Evolutionary conservation across 2,888 invertebrate genomes (phyloP), one percentile per base, ranked within the genome.

Genomic region (Thecocarcelia acutangulata): DNA sequence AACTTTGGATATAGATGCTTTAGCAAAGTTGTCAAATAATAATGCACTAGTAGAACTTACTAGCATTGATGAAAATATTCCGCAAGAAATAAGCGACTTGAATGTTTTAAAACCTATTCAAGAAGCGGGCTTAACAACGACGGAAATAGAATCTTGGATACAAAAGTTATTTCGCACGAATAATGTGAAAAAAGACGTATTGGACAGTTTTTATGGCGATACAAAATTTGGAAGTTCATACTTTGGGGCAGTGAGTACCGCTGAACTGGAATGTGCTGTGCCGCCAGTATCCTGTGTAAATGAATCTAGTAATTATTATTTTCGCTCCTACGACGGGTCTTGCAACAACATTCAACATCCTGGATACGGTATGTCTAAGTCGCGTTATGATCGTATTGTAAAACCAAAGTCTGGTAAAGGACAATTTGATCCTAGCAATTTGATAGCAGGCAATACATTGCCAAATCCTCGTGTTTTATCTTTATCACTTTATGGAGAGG

Each of bases 381-480:
- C 83, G 0, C 84, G 86, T 42, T 89, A 87, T 54, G 56, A 81
- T 9, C 87, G 89, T 0, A 78, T 89, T 3, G 17, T 89, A 66
- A 80, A 73, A 0, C 88, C 88, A 3, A 85, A 80, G 19, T 88
- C 86, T 33, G 72, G 80, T 5, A 85, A 85, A 48, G 84, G 84
- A 0, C 50, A 76, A 3, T 84, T 86, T 46, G 46, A 83, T 15
- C 86, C 85, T 6, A 80, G 81, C 13, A 54, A 56, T 56, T 84
- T 85, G 6, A 44, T 19, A 8, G 61, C 69, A 11, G 85, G 85
- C 8, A 40, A 56, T 19, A 75, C 83, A 3, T 76, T 88, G 8
- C 90, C 89, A 37, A 88, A 86, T 79, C 85, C 89, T 0, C 87
- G 89, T 0, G 52, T 86, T 0, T 33, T 90, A 12, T 88, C 89